Percentiles rank a stretch among this genome's conserved stretches.
Conservation (phyloP, 2,797 vertebrate species). For the Amblyopsis hoosieri region DNA sequence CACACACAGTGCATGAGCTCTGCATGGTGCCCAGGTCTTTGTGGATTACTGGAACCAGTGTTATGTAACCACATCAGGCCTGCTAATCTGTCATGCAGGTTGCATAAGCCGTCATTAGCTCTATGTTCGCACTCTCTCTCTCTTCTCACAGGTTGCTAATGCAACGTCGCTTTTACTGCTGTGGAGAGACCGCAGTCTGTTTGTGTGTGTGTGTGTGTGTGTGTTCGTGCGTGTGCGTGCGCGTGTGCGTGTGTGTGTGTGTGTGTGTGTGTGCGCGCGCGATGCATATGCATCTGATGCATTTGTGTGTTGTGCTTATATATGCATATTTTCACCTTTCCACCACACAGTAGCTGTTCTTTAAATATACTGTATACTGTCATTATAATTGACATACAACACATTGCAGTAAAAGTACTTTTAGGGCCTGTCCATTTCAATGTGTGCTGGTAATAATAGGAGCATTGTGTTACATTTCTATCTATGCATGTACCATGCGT, state of each 20-base stretch:
- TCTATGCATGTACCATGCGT: too few species aligned
- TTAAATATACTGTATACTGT: too few species aligned
- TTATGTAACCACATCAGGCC: slow-evolving; percentile 64
- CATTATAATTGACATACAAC: too few species aligned
- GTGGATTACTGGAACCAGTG: slow-evolving; percentile 68
- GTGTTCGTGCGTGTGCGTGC: neutral
- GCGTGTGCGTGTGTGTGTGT: too few species aligned
- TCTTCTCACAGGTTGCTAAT: slow-evolving; percentile 6
- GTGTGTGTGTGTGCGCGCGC: too few species aligned
- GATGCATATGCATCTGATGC: slow-evolving; percentile 37
- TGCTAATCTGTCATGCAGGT: slow-evolving; percentile 61
- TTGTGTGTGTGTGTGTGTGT: neutral
- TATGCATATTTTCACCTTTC: too few species aligned
- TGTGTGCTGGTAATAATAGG: too few species aligned
- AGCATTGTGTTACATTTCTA: too few species aligned
- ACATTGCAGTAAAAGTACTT: too few species aligned
- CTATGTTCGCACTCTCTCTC: slow-evolving; percentile 33
- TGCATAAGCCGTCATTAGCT: slow-evolving; percentile 67
- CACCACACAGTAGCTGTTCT: too few species aligned
- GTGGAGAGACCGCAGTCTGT: too few species aligned
- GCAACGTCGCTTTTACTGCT: neutral
- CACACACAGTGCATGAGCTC: slow-evolving; percentile 12
- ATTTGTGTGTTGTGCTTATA: slow-evolving; percentile 77
- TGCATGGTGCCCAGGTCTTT: slow-evolving; percentile 37
- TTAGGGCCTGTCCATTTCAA: too few species aligned